phyloP scores from a whole-genome alignment of 2,113 vertebrate species.

The Hippocampus zosterae region DNA sequence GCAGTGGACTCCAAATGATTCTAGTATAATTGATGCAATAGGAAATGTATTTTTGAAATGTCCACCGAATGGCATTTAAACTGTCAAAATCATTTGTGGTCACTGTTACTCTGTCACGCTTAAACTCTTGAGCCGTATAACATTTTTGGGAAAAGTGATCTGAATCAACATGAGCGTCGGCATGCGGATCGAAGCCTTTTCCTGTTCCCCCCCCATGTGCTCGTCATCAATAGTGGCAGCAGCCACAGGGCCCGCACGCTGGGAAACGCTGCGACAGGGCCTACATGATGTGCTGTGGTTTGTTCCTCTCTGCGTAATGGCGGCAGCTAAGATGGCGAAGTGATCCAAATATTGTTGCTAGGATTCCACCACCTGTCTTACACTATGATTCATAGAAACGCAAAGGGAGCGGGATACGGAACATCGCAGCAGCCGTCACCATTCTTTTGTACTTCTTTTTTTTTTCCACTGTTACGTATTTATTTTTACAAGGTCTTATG shows the following conservation, averaged over 20 bases:
- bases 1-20: background rate
- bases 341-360: constrained; percentile 56
- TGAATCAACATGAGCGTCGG: background rate
- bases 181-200: background rate
- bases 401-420: constrained; percentile 32
- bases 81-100: background rate
- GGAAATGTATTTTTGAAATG: background rate
- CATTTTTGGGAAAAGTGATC: background rate
- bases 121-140: background rate
- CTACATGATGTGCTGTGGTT: constrained; percentile 22
- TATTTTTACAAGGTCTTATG: background rate
- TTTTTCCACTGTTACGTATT: background rate
- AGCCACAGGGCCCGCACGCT: constrained; percentile 5
- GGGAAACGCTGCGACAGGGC: constrained; percentile 18
- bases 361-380: constrained; percentile 53
- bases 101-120: background rate
- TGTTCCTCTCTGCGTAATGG: constrained; percentile 39
- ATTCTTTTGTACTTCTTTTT: constrained; percentile 3
- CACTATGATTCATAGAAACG: constrained; percentile 49
- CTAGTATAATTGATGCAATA: background rate
- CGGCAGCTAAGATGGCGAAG: constrained; percentile 56
- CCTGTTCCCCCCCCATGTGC: background rate
- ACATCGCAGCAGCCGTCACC: constrained; percentile 6
- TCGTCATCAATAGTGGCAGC: background rate
- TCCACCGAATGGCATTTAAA: background rate